Conservation (phyloP, 2,888 invertebrate species). For the Noctua comes region DNA sequence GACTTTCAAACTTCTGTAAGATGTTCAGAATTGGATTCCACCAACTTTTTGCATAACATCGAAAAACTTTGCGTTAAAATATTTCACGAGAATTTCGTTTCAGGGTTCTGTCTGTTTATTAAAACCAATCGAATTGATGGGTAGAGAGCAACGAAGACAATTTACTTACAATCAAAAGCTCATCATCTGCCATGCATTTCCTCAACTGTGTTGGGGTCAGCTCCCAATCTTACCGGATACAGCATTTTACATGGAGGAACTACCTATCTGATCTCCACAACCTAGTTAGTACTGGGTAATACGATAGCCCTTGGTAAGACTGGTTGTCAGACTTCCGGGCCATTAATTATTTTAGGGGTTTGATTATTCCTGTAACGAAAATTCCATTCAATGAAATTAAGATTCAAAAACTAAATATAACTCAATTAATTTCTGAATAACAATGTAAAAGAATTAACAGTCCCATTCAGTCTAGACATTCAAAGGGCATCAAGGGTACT, state of each 20-base stretch:
- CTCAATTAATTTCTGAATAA: conserved; percentile 49
- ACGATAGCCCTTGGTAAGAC: not conserved
- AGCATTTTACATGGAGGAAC: not conserved
- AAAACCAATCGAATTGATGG: not conserved
- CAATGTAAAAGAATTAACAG: conserved; percentile 54
- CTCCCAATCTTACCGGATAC: not conserved
- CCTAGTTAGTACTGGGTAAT: not conserved
- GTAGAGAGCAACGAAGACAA: not conserved
- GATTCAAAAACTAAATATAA: conserved; percentile 25
- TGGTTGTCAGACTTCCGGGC: not conserved
- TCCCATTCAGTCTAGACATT: conserved; percentile 73
- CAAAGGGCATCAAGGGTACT: conserved; percentile 56
- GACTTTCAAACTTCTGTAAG: conserved; percentile 15
- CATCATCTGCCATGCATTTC: not conserved
- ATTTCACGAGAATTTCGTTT: conserved; percentile 9
- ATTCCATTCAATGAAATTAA: not conserved
- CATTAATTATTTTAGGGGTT: not conserved
- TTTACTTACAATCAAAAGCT: not conserved
- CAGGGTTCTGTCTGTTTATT: not conserved
- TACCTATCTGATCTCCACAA: not conserved
- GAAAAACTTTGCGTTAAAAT: conserved; percentile 7
- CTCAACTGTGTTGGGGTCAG: not conserved
- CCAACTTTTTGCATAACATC: conserved; percentile 1
- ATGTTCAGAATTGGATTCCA: conserved; percentile 23
- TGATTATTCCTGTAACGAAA: not conserved